Evolutionary conservation across 1,140 invertebrate genomes (phyloP).

Genomic region (Sipha flava): DNA sequence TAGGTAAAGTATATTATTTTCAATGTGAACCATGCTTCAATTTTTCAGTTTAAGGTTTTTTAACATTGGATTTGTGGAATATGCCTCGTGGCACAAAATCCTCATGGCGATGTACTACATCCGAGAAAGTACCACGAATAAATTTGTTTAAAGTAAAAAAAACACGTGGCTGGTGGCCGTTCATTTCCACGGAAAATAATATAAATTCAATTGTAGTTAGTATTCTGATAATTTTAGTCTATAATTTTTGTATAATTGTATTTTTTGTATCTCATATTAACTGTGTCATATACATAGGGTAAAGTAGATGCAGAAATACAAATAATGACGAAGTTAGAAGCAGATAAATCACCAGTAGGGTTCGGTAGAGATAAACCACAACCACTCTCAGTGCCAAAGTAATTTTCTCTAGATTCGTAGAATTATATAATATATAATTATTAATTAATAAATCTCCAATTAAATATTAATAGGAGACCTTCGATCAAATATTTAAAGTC

Average conservation of each 20-base stretch:
- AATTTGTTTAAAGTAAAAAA: conserved; percentile 68
- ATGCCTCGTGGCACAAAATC: conserved; percentile 52
- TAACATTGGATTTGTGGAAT: conserved; percentile 53
- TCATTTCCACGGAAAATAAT: conserved; percentile 45
- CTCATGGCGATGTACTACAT: conserved; percentile 52
- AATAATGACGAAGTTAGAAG: conserved; percentile 51
- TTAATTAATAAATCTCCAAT: too few species aligned
- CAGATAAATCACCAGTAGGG: conserved; percentile 52
- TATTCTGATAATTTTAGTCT: not conserved
- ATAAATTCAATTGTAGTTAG: conserved; percentile 5
- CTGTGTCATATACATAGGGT: too few species aligned
- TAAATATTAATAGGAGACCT: not conserved
- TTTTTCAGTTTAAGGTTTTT: conserved; percentile 43
- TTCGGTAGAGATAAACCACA: conserved; percentile 52
- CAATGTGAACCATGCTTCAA: not conserved
- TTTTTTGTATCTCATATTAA: too few species aligned
- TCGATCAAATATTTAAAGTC: not conserved
- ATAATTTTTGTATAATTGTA: too few species aligned
- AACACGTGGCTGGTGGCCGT: conserved; percentile 78
- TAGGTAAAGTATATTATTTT: conserved; percentile 49
- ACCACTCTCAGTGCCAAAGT: conserved; percentile 48
- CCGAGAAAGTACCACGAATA: conserved; percentile 55
- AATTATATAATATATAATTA: not conserved
- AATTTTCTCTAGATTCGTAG: not conserved
- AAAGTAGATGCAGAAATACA: conserved; percentile 57